A percentile compares a stretch with the other conserved stretches of the same genome.
These are phyloP conservation scores for Hipposideros armiger DNA, from an alignment of 2,113 vertebrate genomes.

Conservation along the genomic window DNA sequence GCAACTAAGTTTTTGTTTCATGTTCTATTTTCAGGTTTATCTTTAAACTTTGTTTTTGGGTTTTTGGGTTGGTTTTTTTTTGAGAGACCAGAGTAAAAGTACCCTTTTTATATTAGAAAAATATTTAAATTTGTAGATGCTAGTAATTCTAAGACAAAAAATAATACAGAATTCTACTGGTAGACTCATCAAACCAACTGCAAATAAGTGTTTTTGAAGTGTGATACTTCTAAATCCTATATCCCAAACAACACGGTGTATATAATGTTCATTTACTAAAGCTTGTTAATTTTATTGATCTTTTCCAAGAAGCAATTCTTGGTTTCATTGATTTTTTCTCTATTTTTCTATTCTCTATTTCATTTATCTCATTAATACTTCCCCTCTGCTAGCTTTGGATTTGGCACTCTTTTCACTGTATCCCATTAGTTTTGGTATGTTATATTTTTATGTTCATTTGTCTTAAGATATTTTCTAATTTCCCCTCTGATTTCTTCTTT, in stretches of 20 bases:
- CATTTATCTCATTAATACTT: not conserved
- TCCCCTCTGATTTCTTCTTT: not conserved
- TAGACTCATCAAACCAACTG: not conserved
- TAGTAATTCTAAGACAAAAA: not conserved
- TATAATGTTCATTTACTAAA: not conserved
- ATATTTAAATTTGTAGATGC: not conserved
- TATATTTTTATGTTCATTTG: not conserved
- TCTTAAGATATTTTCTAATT: not conserved
- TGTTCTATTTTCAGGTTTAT: not conserved
- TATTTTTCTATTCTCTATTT: not conserved
- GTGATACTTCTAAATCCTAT: not conserved
- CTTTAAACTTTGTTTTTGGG: not conserved
- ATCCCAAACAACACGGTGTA: not conserved
- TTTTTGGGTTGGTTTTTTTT: no score
- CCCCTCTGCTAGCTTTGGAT: not conserved
- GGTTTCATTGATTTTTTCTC: slow-evolving; percentile 6
- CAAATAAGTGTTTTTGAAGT: not conserved
- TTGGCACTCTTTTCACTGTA: not conserved
- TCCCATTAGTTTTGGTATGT: not conserved
- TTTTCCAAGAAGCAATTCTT: not conserved
- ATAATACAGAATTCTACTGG: no score
- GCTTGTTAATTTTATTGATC: not conserved
- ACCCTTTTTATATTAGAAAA: not conserved
- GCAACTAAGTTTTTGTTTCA: not conserved
- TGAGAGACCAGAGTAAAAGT: not conserved